Evolutionary conservation across 1,140 invertebrate species (phyloP), one percentile per base, ranked within the genome.

Genomic region (Solenopsis fugax): DNA sequence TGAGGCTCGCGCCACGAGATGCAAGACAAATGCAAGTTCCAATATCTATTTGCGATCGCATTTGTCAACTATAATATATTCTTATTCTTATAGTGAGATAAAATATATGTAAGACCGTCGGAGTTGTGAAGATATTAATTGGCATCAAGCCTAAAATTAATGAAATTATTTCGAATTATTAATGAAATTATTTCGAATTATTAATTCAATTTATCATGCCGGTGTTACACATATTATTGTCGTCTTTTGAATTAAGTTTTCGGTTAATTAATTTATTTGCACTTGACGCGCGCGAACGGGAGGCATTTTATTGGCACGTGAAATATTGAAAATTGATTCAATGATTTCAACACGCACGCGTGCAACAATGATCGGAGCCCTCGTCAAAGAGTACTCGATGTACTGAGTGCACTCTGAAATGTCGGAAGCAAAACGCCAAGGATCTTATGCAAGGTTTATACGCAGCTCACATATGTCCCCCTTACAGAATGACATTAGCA

Each of bases 371-470:
- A 58, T 58, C 37, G 9, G 41, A 58, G 13, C n/a, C 37, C 18
- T 73, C 7, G 24, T 2, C 54, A 13, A 5, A 18, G 29, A 0
- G 16, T 64, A 52, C 9, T 60, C n/a, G 50, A 76, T 76, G 24
- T 24, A 50, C 6, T 67, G 60, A 45, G 13, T 78, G 52, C 56
- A 64, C 24, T 85, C 78, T 65, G 48, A 78, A 65, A 67, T 7
- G 50, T 65, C 73, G 80, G 80, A 84, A 82, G 69, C 41, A 21
- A 41, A 84, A 16, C 24, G 1, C n/a, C 80, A 84, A 82, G 80
- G 77, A 67, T 24, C 64, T 60, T 54, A 13, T 12, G 7, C 52
- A 72, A 80, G 10, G 67, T 65, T 88, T 45, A 4, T 41, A 89
- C 56, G 82, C 75, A 4, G 6, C 12, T 81, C 71, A 71, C 69